Conservation (phyloP, 2,113 vertebrate species). For the Channa maculata region DNA sequence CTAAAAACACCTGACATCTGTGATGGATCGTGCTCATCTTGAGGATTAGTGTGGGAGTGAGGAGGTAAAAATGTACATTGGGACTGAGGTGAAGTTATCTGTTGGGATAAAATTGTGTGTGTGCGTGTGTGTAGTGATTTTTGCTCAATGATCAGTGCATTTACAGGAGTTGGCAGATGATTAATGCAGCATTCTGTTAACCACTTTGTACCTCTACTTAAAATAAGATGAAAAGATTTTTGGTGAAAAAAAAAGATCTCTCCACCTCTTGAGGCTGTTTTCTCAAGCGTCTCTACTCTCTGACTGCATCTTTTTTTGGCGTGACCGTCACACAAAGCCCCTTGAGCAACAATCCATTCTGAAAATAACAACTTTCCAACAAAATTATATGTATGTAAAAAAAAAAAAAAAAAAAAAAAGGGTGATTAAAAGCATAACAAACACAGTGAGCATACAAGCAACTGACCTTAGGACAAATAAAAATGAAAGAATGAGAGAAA, state of each 20-base stretch:
- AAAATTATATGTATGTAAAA: constrained; percentile 14
- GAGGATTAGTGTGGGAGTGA: constrained; percentile 2
- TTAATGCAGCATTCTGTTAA: constrained; percentile 32
- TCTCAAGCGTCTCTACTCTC: constrained; percentile 10
- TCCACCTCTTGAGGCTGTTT: constrained; percentile 10
- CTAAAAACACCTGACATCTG: constrained; percentile 48
- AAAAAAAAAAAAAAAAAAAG: background rate
- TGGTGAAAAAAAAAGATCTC: background rate
- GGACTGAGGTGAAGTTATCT: constrained; percentile 29
- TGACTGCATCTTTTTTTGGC: background rate
- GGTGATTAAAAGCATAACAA: constrained; percentile 46
- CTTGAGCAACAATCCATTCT: constrained; percentile 35
- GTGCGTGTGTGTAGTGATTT: constrained; percentile 25
- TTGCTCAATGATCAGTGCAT: constrained; percentile 21
- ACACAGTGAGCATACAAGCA: constrained; percentile 1
- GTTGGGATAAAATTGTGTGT: constrained; percentile 40
- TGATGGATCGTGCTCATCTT: constrained; percentile 37
- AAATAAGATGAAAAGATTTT: constrained; percentile 26
- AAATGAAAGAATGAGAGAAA: constrained; percentile 3
- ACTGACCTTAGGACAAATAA: constrained; percentile 9
- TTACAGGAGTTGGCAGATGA: constrained; percentile 42
- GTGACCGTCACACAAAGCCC: constrained; percentile 31
- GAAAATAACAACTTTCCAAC: constrained; percentile 22
- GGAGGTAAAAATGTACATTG: constrained; percentile 6
- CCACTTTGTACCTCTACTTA: constrained; percentile 8